Evolutionary conservation across 2,888 invertebrate species (phyloP), one percentile per base, ranked within the genome.

Genomic region (Ormyrus labotus): DNA sequence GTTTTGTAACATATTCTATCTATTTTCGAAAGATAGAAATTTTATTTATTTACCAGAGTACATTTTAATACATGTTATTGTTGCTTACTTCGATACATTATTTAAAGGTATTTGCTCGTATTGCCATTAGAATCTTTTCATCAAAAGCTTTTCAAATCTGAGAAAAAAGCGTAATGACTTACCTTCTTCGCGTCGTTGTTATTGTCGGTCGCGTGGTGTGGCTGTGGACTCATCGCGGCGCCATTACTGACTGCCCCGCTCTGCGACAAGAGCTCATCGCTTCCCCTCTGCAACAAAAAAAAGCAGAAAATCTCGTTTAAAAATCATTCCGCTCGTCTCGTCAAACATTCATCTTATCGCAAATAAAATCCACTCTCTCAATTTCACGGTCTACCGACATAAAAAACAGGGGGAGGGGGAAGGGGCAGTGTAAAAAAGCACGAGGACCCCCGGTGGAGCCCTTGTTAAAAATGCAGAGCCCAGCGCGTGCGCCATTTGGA

Each of bases 181-280:
- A 98, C 98, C 95, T 98, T 98, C 93, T 98, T 98, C 86, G 97
- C 96, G 91, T 98, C 98, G 92, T 98, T 98, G 93, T 97, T 98
- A 93, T 97, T 97, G 92, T 98, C 97, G 85, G 96, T 94, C 90
- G 96, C 95, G 91, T 95, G 95, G 86, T 90, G 90, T 81, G 93
- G 92, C 85, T 92, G 92, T 86, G 96, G 96, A 92, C 97, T 97
- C 92, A 96, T 96, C 90, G 96, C 96, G 92, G 96, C 96, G 95
- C 97, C 97, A 91, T 96, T 95, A 92, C 96, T 96, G 92, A 98
- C 96, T 93, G 96, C 96, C 84, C 91, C 93, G 93, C 96, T 96
- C 93, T 97, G 97, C 92, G 97, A 97, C 92, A 98, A 94, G 92
- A 98, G 95, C 94, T 98, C 98, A 95, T 98, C 98, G 92, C 97